Evolutionary conservation across 53 echinoderm and acorn worm species (phyloP).

Genomic region (Temnopleurus reevesii): DNA sequence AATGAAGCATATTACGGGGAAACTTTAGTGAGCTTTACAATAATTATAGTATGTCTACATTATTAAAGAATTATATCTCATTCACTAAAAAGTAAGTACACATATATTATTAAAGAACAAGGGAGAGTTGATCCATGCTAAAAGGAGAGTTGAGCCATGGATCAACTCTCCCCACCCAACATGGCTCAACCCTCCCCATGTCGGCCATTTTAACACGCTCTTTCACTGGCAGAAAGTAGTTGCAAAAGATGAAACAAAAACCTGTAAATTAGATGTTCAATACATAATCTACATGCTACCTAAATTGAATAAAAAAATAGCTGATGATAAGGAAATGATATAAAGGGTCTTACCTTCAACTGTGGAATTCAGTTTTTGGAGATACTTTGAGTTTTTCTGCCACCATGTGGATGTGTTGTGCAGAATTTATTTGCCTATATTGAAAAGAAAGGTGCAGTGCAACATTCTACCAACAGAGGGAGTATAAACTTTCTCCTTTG

Average conservation of each 20-base stretch:
- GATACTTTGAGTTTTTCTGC: constrained; percentile 42
- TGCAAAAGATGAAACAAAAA: not conserved
- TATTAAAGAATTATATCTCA: no score
- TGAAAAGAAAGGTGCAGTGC: constrained; percentile 56
- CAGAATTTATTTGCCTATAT: no score
- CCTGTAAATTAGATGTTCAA: not conserved
- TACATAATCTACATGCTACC: not conserved
- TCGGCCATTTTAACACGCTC: constrained; percentile 57
- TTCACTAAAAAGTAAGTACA: no score
- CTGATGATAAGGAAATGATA: constrained; percentile 51
- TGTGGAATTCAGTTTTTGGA: constrained; percentile 56
- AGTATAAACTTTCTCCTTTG: constrained; percentile 20
- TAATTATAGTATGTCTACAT: no score
- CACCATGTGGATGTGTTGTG: constrained; percentile 17
- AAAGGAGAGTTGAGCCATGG: constrained; percentile 49
- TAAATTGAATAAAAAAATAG: not conserved
- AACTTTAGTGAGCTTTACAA: no score
- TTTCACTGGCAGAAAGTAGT: constrained; percentile 23
- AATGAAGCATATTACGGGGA: not conserved
- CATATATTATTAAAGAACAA: no score
- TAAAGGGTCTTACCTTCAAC: constrained; percentile 56
- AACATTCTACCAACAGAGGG: constrained; percentile 56
- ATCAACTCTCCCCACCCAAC: constrained; percentile 62
- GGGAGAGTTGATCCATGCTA: constrained; percentile 59
- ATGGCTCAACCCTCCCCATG: constrained; percentile 69